Base-by-base conservation (phyloP, 35 echinoderm and acorn worm genomes). In the Heliocidaris tuberculata region DNA sequence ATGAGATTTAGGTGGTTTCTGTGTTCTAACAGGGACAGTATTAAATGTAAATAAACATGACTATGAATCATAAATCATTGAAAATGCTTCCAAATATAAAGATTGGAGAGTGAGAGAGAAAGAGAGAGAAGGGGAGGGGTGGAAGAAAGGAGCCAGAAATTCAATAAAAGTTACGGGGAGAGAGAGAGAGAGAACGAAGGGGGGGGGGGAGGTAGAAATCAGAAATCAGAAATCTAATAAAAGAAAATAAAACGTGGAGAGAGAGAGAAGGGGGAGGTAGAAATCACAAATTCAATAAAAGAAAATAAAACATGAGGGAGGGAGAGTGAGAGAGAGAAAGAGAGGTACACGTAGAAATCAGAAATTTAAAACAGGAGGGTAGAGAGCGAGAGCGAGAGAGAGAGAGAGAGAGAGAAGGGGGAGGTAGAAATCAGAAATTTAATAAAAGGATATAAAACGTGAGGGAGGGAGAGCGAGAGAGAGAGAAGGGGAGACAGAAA, bases 41-140 rank as follows among this genome's bases (percentile, higher is more conserved):
- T 59, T 48, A 52, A 93, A 93, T 93, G 50, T 93, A 93, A 93
- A 93, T 93, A 93, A 93, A 93, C 91, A 93, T 52, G 16, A n/a
- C 48, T 93, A 93, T 93, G 91, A 93, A 93, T 93, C 91, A 93
- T 93, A 93, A 93, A 93, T 93, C 91, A 93, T 13, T 13, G 50
- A 9, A 32, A 32, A 56, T 56, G 7, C 21, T 78, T 78, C 27
- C 7, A 78, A 56, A 31, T 13, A 59, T 93, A 59, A 17, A 48
- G 31, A 48, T 56, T 47, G 9, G 89, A 91, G 89, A 49, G 13
- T 48, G 6, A 24, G 16, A 16, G 10, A 89, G 31, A 89, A 13
- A 35, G 31, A 89, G 87, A 48, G 31, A 24, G 87, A 42, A 13
- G 13, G 2, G 29, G 32, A 24, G 86, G 2, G 9, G n/a, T 2